Evolutionary conservation across 2,888 invertebrate species (phyloP).

Genomic region (Netelia melanura): DNA sequence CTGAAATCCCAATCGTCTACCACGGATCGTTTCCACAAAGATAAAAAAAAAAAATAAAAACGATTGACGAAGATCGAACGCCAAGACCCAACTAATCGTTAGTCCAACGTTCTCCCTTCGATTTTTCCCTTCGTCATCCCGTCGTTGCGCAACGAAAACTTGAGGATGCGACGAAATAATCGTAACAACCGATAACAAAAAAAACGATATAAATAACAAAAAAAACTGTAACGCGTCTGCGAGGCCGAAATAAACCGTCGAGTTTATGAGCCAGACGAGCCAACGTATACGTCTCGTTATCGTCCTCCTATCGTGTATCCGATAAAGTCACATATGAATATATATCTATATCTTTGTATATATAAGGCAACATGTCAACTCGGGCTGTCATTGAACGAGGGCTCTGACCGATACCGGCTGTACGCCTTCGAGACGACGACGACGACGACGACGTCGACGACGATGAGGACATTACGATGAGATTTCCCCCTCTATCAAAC

Average conservation of each 20-base stretch:
- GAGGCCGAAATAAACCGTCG: conserved; percentile 5
- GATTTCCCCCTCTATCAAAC: conserved; percentile 3
- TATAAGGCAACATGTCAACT: conserved; percentile 7
- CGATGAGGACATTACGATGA: conserved; percentile 48
- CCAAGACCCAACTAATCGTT: not conserved
- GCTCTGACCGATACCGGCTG: conserved; percentile 78
- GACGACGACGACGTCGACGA: not conserved
- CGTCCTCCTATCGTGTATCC: conserved; percentile 72
- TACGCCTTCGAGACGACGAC: conserved; percentile 65
- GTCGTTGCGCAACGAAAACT: not conserved
- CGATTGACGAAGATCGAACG: not conserved
- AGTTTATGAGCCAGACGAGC: conserved; percentile 19
- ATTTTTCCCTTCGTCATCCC: not conserved
- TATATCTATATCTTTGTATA: not conserved
- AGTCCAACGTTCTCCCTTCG: not conserved
- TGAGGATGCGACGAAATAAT: not conserved
- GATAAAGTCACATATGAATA: conserved; percentile 69
- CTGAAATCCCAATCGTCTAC: conserved; percentile 43
- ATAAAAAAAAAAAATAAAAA: conserved; percentile 11
- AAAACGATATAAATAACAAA: conserved; percentile 15
- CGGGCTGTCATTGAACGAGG: conserved; percentile 58
- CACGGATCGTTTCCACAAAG: not conserved
- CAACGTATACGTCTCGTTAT: conserved; percentile 70
- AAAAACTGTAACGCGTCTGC: conserved; percentile 1
- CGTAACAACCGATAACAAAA: not conserved